These are phyloP conservation scores for Elysia crispata DNA, from an alignment of 2,888 invertebrate species.

Conservation along the genomic window DNA sequence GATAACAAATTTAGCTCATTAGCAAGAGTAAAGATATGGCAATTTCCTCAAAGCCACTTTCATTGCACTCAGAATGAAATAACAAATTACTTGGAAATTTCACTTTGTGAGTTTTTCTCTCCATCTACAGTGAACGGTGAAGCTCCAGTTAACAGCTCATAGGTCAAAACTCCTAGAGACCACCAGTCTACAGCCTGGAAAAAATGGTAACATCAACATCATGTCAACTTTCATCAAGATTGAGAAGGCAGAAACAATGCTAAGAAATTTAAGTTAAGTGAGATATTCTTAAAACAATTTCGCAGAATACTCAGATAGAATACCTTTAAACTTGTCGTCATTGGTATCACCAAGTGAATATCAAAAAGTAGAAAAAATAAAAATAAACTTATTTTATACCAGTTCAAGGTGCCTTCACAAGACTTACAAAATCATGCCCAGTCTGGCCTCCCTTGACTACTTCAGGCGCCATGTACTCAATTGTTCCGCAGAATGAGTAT, in stretches of 20 bases:
- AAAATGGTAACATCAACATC: slow-evolving; percentile 28
- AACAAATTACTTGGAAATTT: slow-evolving; percentile 86
- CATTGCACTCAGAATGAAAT: too few species aligned
- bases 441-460: slow-evolving; percentile 87
- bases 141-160: slow-evolving; percentile 96
- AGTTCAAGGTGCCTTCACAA: not conserved
- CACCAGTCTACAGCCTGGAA: slow-evolving; percentile 97
- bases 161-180: slow-evolving; percentile 97
- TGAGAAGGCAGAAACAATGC: not conserved
- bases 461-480: slow-evolving; percentile 98
- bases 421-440: slow-evolving; percentile 96
- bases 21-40: too few species aligned
- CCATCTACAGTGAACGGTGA: slow-evolving; percentile 98
- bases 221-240: not conserved
- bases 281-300: too few species aligned
- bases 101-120: slow-evolving; percentile 93
- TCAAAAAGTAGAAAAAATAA: not conserved
- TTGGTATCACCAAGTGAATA: too few species aligned
- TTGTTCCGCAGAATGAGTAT: slow-evolving; percentile 98
- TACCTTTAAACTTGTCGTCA: too few species aligned
- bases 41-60: too few species aligned
- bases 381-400: not conserved
- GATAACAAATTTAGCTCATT: too few species aligned
- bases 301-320: too few species aligned
- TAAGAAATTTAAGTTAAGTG: too few species aligned